Conservation (phyloP, 1,140 invertebrate species). For the Drosophila ironensis region DNA sequence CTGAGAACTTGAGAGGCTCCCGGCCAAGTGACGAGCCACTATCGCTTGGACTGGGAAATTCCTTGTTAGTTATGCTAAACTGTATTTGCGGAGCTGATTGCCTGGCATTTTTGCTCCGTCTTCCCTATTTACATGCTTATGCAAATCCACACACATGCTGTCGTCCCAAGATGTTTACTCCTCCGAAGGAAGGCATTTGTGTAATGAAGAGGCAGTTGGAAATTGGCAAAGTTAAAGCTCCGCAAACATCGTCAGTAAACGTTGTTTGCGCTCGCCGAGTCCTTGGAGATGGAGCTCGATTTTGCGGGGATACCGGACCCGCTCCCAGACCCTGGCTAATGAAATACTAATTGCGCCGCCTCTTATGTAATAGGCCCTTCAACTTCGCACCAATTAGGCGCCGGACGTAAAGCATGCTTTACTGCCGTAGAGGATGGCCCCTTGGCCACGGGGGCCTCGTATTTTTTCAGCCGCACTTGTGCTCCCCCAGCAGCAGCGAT, state of each 20-base stretch:
- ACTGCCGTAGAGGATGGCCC: slow-evolving; percentile 17
- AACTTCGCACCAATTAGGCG: slow-evolving; percentile 58
- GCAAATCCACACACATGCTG: slow-evolving; percentile 21
- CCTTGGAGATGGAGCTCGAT: neutral
- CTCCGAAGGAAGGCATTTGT: slow-evolving; percentile 19
- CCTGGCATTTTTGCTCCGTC: neutral
- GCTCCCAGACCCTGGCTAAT: slow-evolving; percentile 34
- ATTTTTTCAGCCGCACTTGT: no score
- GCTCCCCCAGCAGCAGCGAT: slow-evolving; percentile 10
- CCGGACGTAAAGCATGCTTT: slow-evolving; percentile 53
- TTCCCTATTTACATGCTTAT: slow-evolving; percentile 38
- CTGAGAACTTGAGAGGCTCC: no score
- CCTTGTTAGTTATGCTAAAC: neutral
- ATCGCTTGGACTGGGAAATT: neutral
- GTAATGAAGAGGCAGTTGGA: slow-evolving; percentile 39
- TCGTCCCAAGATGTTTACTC: slow-evolving; percentile 13
- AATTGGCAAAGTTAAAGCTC: slow-evolving; percentile 30
- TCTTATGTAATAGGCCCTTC: slow-evolving; percentile 58
- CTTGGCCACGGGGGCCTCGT: slow-evolving; percentile 14
- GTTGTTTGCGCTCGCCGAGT: slow-evolving; percentile 29
- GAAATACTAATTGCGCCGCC: slow-evolving; percentile 66
- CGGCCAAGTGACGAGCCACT: no score
- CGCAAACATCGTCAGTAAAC: slow-evolving; percentile 31
- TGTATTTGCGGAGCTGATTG: slow-evolving; percentile 8
- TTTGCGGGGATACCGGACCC: neutral